Conservation (phyloP, 2,888 invertebrate genomes). For the Pterostichus niger region DNA sequence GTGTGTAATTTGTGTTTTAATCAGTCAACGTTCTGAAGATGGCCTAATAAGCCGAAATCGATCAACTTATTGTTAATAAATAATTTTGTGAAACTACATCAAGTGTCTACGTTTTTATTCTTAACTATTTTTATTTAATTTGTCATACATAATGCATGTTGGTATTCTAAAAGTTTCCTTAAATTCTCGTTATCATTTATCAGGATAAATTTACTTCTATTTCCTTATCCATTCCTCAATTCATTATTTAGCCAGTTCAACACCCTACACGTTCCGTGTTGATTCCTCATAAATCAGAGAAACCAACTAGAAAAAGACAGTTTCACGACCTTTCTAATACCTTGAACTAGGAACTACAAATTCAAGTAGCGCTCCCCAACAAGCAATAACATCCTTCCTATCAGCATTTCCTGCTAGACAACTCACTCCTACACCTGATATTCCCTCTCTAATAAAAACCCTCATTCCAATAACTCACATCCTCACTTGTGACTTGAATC, state of each 20-base stretch:
- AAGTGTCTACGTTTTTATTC: no score
- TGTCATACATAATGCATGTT: no score
- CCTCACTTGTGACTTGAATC: constrained; percentile 7
- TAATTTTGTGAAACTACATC: no score
- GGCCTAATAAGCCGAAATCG: no score
- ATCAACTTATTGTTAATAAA: no score
- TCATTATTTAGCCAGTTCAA: constrained; percentile 18
- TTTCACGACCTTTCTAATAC: constrained; percentile 6
- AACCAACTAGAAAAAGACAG: not conserved
- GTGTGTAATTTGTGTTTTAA: no score
- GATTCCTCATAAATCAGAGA: not conserved
- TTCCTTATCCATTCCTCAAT: not conserved
- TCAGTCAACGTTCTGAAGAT: no score
- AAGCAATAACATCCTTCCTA: constrained; percentile 15
- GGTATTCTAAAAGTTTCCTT: no score
- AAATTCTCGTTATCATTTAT: not conserved
- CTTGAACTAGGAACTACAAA: not conserved
- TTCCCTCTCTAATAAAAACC: constrained; percentile 3
- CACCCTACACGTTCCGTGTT: not conserved
- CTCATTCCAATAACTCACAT: constrained; percentile 6
- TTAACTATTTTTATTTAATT: no score
- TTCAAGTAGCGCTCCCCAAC: not conserved
- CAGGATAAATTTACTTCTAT: not conserved
- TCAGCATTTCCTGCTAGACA: not conserved
- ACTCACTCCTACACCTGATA: not conserved